These are phyloP conservation scores for Rhagonycha fulva DNA, from an alignment of 2,888 invertebrate species.

Conservation along the genomic window DNA sequence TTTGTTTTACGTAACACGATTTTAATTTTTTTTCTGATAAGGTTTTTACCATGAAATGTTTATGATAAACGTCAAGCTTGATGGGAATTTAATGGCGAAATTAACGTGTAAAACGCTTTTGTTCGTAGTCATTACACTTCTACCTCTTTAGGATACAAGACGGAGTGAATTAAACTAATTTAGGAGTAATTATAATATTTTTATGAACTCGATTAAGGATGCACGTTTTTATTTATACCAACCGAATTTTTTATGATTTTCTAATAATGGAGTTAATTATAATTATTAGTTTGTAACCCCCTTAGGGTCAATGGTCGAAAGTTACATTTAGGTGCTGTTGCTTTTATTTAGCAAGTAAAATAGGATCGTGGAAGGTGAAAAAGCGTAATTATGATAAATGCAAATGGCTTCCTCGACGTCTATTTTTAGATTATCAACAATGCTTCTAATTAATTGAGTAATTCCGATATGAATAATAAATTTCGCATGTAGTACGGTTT, in stretches of 20 bases:
- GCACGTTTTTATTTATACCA: no score
- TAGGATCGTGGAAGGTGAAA: background rate
- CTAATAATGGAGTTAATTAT: background rate
- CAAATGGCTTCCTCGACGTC: background rate
- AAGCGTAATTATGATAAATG: background rate
- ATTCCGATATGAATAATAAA: background rate
- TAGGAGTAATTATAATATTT: background rate
- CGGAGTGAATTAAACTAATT: background rate
- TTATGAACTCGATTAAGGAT: background rate
- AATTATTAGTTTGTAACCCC: background rate
- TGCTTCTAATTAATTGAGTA: background rate
- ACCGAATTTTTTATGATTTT: background rate
- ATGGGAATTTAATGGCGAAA: slow-evolving; percentile 1
- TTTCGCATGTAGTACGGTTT: no score
- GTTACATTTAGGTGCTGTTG: background rate
- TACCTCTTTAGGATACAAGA: background rate
- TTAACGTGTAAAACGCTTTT: background rate
- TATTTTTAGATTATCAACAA: background rate
- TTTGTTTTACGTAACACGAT: background rate
- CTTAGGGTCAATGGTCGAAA: background rate
- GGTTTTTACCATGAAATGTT: background rate
- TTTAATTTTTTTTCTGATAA: background rate
- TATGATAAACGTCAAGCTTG: background rate
- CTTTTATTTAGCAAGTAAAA: background rate
- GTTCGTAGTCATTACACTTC: background rate